Percentiles rank a stretch among this genome's conserved stretches.
phyloP scores from a whole-genome alignment of 2,113 vertebrate genomes.

The Phaetusa simplex region DNA sequence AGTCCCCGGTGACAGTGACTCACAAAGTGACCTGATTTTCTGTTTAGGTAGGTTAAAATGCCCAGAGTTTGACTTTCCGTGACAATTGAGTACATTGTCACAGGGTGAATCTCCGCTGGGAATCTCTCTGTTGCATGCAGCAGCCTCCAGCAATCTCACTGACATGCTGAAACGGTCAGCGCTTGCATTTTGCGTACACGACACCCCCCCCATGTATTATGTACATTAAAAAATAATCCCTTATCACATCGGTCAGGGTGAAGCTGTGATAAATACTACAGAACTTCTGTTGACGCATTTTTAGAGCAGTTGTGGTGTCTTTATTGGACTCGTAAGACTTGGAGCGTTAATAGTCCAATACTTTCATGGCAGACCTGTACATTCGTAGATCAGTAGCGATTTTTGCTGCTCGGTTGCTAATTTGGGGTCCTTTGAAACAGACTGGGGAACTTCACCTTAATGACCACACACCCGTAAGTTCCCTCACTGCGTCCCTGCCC shows the following conservation, averaged over 20 bases:
- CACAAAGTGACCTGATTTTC: background rate
- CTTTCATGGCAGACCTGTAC: background rate
- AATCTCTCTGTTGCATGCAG: background rate
- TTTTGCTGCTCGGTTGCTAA: background rate
- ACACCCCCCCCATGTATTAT: too few relatives aligned
- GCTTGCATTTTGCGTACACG: background rate
- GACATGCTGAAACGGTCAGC: background rate
- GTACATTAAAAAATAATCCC: background rate
- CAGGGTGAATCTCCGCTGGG: background rate
- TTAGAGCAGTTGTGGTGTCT: background rate
- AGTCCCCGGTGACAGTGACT: background rate
- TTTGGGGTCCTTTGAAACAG: background rate
- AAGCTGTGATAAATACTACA: background rate
- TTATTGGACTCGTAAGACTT: background rate
- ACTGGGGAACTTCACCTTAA: background rate
- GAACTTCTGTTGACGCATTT: background rate
- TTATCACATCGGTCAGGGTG: background rate
- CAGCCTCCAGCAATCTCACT: background rate
- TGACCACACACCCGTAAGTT: accelerated
- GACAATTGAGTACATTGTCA: accelerated
- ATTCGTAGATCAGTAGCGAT: background rate
- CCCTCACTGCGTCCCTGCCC: background rate
- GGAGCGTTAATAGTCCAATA: accelerated
- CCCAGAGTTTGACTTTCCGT: background rate
- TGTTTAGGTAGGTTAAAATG: background rate